These are phyloP conservation scores for Caenorhabditis virilis DNA, from an alignment of 2,888 invertebrate species.

Conservation along the genomic window DNA sequence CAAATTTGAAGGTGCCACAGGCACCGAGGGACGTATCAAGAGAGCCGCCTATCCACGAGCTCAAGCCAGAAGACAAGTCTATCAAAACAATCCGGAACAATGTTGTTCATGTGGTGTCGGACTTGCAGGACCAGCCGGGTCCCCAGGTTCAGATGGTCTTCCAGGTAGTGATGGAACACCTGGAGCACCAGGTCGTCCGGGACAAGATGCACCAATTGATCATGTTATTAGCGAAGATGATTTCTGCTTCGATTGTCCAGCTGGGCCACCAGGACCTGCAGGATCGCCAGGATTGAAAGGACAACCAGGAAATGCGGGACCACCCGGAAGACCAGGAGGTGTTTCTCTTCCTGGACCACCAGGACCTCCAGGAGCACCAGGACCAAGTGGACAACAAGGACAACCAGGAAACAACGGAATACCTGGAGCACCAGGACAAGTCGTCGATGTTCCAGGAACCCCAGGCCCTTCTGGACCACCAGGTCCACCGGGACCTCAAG, in stretches of 20 bases:
- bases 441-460: slow-evolving; percentile 38
- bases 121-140: slow-evolving; percentile 30
- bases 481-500: slow-evolving; percentile 40
- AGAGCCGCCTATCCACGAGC: slow-evolving; percentile 36
- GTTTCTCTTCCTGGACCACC: slow-evolving; percentile 45
- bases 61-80: slow-evolving; percentile 18
- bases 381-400: slow-evolving; percentile 50
- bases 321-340: slow-evolving; percentile 40
- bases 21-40: slow-evolving; percentile 45
- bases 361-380: slow-evolving; percentile 55
- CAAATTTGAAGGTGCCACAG: slow-evolving; percentile 33
- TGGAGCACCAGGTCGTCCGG: slow-evolving; percentile 41
- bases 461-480: slow-evolving; percentile 42
- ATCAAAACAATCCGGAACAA: slow-evolving; percentile 6
- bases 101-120: slow-evolving; percentile 42
- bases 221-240: slow-evolving; percentile 23
- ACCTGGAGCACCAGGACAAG: slow-evolving; percentile 48
- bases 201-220: slow-evolving; percentile 35
- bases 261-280: slow-evolving; percentile 52
- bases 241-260: slow-evolving; percentile 54
- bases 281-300: slow-evolving; percentile 40
- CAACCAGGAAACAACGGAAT: slow-evolving; percentile 49
- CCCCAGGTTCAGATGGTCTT: slow-evolving; percentile 35
- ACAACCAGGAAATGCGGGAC: slow-evolving; percentile 50
- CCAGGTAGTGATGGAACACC: slow-evolving; percentile 46